Evolutionary conservation across 2,113 vertebrate species (phyloP), one percentile per base, ranked within the genome.

Genomic region (Lepidothrix coronata): DNA sequence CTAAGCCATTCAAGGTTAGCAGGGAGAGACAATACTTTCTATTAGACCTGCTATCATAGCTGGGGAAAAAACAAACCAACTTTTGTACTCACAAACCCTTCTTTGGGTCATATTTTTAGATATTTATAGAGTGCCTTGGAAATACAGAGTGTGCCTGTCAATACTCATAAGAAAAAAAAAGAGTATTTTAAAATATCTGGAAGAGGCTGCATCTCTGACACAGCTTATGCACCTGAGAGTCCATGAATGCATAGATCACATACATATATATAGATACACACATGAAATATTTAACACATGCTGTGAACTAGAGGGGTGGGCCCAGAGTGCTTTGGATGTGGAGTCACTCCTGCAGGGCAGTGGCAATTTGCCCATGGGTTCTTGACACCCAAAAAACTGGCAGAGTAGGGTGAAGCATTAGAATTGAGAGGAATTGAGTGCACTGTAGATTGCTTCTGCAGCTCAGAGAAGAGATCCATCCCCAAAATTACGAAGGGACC

Each of bases 191-290:
- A 73, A 79, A 37, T 70, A 66, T 8, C 24, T 37, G 28, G n/a
- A 28, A 73, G 72, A 75, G 22, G 4, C 30, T 90, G 35, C 17
- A 37, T 86, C 37, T 61, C 66, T 90, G 43, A 71, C 0, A 1
- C 48, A 76, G 33, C 12, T 87, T 54, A 14, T 46, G 76, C 31
- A 49, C 12, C 9, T 65, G 43, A 23, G 48, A 80, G 59, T 80
- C 44, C 13, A 18, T 52, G 68, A 77, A 58, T 54, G 27, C 43
- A 33, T 35, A 33, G 31, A 39, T 77, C 41, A 57, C 18, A 14
- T 70, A 54, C 11, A n/a, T 61, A 16, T 2, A 12, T 0, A 12
- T 0, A 48, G 13, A 58, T 30, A 24, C 0, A n/a, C 3, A 39
- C 0, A 4, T 1, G 2, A 72, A 83, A 39, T 65, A n/a, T 44